Evolutionary conservation across 2,113 vertebrate species (phyloP), one percentile per base, ranked within the genome.

Genomic region (Rhineura floridana): DNA sequence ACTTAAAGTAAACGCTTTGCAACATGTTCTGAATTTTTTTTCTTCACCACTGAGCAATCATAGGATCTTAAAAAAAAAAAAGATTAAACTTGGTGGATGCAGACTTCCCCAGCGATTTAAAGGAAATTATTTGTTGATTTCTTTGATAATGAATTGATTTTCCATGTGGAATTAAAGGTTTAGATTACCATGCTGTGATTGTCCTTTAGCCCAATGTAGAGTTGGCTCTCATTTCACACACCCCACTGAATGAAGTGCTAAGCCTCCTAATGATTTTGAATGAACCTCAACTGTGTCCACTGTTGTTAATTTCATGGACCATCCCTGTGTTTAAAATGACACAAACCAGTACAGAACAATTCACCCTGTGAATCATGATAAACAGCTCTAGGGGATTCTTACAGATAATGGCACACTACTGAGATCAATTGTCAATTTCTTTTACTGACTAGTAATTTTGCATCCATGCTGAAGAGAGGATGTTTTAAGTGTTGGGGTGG

Each of bases 291-390:
- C 50, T 59, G 65, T 62, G 48, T 81, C 65, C 1, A 0, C 65
- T 52, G 75, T 6, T 3, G 11, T 81, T 19, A 0, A 11, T 73
- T 79, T 65, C 4, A 6, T 4, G 28, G 17, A n/a, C 62, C 23
- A 3, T 3, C 42, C 0, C 15, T 84, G 75, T 81, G 69, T 76
- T 48, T 36, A n/a, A 72, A 83, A 50, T 65, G 81, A 73, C 81
- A 85, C 6, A 6, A 28, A 67, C 36, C 50, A 17, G 0, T 19
- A 0, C 30, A 15, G 21, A 3, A 23, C 42, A 90, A 86, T 89
- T 84, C 10, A 1, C 0, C 0, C 50, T 19, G 12, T 69, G 3
- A 44, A 79, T 8, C 67, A 1, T 0, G 39, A 0, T 50, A 70
- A 76, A 44, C 6, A 52, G 0, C 52, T 28, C 0, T 4, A 0